A percentile compares a stretch with the other conserved stretches of the same genome.
phyloP scores from a whole-genome alignment of 1,140 invertebrate genomes.

The Neotoxoptera formosana region DNA sequence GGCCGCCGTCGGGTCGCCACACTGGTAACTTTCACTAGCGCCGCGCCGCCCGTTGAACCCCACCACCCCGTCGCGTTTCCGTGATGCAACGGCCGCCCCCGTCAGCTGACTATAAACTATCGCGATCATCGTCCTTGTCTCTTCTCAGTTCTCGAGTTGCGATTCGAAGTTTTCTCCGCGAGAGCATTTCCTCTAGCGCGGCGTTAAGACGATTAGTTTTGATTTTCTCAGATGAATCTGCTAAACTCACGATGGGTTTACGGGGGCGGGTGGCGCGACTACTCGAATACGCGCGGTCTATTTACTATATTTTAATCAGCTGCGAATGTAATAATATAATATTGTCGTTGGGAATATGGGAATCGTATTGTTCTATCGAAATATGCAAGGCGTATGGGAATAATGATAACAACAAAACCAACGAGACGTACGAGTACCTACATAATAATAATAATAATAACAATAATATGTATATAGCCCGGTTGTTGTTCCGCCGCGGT shows the following conservation, averaged over 20 bases:
- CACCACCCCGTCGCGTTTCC: conserved; percentile 34
- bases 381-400: not conserved
- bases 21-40: conserved; percentile 56
- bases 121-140: conserved; percentile 45
- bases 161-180: not conserved
- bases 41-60: conserved; percentile 13
- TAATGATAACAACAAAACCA: not conserved
- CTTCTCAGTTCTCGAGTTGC: not conserved
- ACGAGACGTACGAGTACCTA: not conserved
- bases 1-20: conserved; percentile 31
- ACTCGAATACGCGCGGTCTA: no score
- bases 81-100: conserved; percentile 52
- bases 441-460: not conserved
- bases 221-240: not conserved
- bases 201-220: not conserved
- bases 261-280: no score
- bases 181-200: not conserved
- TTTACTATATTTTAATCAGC: no score
- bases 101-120: conserved; percentile 45
- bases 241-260: not conserved
- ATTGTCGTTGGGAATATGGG: not conserved
- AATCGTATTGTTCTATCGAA: not conserved
- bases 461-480: not conserved
- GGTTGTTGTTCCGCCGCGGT: conserved; percentile 43
- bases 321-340: no score